A percentile compares a stretch with the other conserved stretches of the same genome.
Conservation (phyloP, 2,888 invertebrate species). For the Erebia epiphron region DNA sequence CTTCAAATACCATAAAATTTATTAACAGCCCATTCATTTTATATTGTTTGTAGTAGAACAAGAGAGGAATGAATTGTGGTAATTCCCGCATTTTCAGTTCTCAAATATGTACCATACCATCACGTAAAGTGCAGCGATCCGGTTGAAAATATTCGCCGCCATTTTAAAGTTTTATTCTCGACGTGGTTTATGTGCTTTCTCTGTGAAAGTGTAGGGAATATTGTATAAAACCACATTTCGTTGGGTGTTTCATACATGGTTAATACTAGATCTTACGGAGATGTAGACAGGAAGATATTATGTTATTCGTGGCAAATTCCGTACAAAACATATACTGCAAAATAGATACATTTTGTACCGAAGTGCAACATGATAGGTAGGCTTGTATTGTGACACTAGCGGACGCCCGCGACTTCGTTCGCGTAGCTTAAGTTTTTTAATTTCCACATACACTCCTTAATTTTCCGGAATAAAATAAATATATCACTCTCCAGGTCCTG, state of each 20-base stretch:
- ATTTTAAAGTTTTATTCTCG: conserved; percentile 24
- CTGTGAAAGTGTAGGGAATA: conserved; percentile 7
- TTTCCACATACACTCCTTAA: too few species aligned
- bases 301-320: not conserved
- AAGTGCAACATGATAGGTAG: too few species aligned
- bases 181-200: conserved; percentile 21
- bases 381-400: too few species aligned
- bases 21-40: not conserved
- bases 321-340: too few species aligned
- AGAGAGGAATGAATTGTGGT: conserved; percentile 15
- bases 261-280: not conserved
- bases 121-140: conserved; percentile 23
- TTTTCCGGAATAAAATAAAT: too few species aligned
- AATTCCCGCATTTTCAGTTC: conserved; percentile 2
- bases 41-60: not conserved
- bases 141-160: conserved; percentile 17
- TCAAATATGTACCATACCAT: conserved; percentile 16
- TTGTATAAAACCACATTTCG: conserved; percentile 4
- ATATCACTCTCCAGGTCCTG: too few species aligned
- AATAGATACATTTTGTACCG: too few species aligned
- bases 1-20: too few species aligned
- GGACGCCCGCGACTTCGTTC: too few species aligned
- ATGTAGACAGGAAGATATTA: not conserved
- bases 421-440: too few species aligned
- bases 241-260: not conserved